Percentiles rank a stretch among this genome's conserved stretches.
These are phyloP conservation scores for Drosophila melanogaster DNA, from an alignment of 1,140 invertebrate species.

Conservation along the genomic window Release_6_plus_ISO1_MT NT_033777.3:10773001-10773500, in stretches of 20 bases:
- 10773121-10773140: slow-evolving; percentile 72
- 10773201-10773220: slow-evolving; percentile 9
- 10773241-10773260: slow-evolving; percentile 10
- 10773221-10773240: slow-evolving; percentile 17
- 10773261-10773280: slow-evolving; percentile 51
- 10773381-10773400: slow-evolving; percentile 62
- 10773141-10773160: slow-evolving; percentile 67
- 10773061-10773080: slow-evolving; percentile 50
- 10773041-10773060: slow-evolving; percentile 54
- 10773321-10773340: slow-evolving; percentile 48
- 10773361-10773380: slow-evolving; percentile 82
- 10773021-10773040: slow-evolving; percentile 56
- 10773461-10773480: slow-evolving; percentile 67
- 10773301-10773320: slow-evolving; percentile 22
- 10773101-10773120: slow-evolving; percentile 11
- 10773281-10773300: slow-evolving; percentile 60
- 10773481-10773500: slow-evolving; percentile 63
- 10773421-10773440: slow-evolving; percentile 22
- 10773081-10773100: slow-evolving; percentile 60
- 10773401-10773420: slow-evolving; percentile 53
- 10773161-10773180: slow-evolving; percentile 75
- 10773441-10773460: slow-evolving; percentile 60
- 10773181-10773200: slow-evolving; percentile 25
- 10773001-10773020: slow-evolving; percentile 63
- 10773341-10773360: slow-evolving; percentile 66